Evolutionary conservation across 2,797 vertebrate species (phyloP).

Genomic region (Meda fulgida): DNA sequence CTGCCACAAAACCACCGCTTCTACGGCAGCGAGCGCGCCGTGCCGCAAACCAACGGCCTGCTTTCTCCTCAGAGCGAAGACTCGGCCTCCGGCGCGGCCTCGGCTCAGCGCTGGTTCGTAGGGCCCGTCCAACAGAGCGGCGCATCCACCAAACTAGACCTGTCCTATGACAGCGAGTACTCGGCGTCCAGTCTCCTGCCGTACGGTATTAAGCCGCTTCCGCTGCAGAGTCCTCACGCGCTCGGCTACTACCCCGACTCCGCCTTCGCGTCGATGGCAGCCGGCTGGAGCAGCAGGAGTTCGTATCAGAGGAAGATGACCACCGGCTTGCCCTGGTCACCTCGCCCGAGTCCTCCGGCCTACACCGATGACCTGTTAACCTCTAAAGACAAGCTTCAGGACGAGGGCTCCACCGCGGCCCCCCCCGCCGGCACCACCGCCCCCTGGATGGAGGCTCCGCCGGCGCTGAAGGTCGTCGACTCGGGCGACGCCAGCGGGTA

Average conservation of each 20-base stretch:
- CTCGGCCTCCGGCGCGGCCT: conserved; percentile 78
- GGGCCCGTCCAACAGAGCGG: conserved; percentile 90
- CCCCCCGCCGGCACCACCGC: conserved; percentile 71
- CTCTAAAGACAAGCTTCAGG: conserved; percentile 92
- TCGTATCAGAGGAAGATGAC: conserved; percentile 95
- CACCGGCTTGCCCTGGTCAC: conserved; percentile 91
- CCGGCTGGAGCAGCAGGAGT: conserved; percentile 89
- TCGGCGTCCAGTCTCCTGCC: conserved; percentile 91
- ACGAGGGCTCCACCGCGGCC: conserved; percentile 77
- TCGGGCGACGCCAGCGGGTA: conserved; percentile 92
- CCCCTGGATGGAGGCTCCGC: conserved; percentile 93
- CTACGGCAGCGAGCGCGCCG: conserved; percentile 91
- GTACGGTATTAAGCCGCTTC: conserved; percentile 94
- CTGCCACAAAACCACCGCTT: conserved; percentile 94
- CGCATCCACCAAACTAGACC: conserved; percentile 88
- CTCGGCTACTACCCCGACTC: conserved; percentile 96
- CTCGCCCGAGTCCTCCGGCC: conserved; percentile 89
- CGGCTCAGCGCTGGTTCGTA: conserved; percentile 95
- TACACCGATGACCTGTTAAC: conserved; percentile 92
- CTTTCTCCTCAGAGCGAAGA: conserved; percentile 94
- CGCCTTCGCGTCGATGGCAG: conserved; percentile 91
- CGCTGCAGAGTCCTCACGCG: conserved; percentile 93
- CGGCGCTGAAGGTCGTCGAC: conserved; percentile 94
- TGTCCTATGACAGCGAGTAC: conserved; percentile 93
- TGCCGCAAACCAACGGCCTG: conserved; percentile 94